Percentiles rank a stretch among this genome's conserved stretches.
phyloP scores from a whole-genome alignment of 2,888 invertebrate species.

The Athalia circularis region DNA sequence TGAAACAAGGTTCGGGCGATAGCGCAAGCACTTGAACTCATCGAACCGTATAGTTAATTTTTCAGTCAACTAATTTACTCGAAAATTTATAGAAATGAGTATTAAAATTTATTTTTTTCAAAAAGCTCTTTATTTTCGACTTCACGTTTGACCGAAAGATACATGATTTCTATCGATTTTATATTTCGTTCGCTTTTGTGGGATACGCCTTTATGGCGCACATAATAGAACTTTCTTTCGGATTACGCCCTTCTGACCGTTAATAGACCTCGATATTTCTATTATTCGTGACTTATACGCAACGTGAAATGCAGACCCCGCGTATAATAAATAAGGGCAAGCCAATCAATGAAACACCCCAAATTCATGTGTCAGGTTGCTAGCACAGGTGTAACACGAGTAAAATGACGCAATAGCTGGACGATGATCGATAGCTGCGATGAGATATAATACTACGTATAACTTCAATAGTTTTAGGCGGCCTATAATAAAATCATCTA shows the following conservation, averaged over 20 bases:
- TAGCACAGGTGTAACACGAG: conserved; percentile 7
- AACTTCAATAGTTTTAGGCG: not conserved
- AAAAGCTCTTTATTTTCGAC: too few species aligned
- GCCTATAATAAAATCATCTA: not conserved
- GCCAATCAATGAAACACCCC: conserved; percentile 5
- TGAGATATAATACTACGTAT: not conserved
- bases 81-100: too few species aligned
- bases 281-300: not conserved
- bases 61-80: too few species aligned
- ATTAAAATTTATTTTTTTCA: too few species aligned
- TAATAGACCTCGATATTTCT: not conserved
- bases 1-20: conserved; percentile 12
- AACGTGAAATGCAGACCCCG: not conserved
- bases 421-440: conserved; percentile 25
- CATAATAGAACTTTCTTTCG: too few species aligned
- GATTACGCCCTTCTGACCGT: not conserved
- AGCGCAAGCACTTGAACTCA: not conserved
- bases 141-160: too few species aligned
- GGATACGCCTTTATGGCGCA: too few species aligned
- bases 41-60: not conserved
- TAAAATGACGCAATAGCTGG: conserved; percentile 20
- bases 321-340: not conserved
- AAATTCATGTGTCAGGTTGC: conserved; percentile 5
- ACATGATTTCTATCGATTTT: too few species aligned
- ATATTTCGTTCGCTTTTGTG: too few species aligned